Base-by-base conservation (phyloP, 2,113 vertebrate species). In the Ochotona princeps region DNA sequence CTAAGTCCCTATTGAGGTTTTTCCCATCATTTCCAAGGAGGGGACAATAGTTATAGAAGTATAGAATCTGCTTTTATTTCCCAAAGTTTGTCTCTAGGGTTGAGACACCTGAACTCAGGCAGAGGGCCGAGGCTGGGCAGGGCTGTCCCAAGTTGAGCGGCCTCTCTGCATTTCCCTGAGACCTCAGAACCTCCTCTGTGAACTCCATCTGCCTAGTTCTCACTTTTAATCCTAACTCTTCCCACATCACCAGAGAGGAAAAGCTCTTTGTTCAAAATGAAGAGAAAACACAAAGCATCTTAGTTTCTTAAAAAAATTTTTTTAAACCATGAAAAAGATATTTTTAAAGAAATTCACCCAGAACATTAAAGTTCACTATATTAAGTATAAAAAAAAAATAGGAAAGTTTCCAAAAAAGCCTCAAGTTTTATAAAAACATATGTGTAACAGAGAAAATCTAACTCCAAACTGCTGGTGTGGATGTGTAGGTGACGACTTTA, bases 261-360 rank as follows among this genome's bases (percentile, higher is more conserved):
- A 91, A 89, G 54, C 69, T 96, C 81, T 96, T 90, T 95, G 84
- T 91, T 94, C 44, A 92, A 93, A 97, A 93, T 97, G 96, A 98
- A 97, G 96, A 98, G 95, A 97, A 97, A 95, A 96, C 87, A 88
- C 96, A 98, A 98, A 98, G 97, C 96, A 98, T 98, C 98, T 96
- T 96, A 97, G 96, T 97, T 98, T 94, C 94, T 98, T 98, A 75
- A 95, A 96, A 96, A 87, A 95, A 93, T 90, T 97, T 97, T 90
- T 97, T 97, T 97, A 96, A 97, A 96, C 83, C 96, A 83, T 94
- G 94, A 93, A 94, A 93, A 96, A 96, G 90, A 95, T 96, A 96
- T 97, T 97, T 97, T 97, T 97, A 95, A 97, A 95, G 89, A 97
- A 97, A 96, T 92, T 74, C 74, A 92, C 32, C 20, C 94, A 60